Evolutionary conservation across 53 echinoderm and acorn worm species (phyloP), one percentile per base, ranked within the genome.

Genomic region (Glandiceps talaboti): DNA sequence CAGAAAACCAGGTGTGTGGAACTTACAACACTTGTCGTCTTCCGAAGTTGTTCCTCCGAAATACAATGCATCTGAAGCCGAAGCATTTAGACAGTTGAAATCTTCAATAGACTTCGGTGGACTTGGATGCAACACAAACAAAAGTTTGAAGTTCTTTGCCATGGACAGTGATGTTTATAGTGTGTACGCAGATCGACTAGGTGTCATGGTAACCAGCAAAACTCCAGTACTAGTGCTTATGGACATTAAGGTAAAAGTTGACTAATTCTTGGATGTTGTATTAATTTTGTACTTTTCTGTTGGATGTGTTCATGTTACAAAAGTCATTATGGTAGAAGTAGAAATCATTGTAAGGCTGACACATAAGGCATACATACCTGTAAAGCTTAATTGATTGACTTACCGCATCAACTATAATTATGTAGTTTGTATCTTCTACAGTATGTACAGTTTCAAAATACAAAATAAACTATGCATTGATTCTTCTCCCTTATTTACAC

Each of bases 161-260:
- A 89, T 97, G 81, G 83, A 92, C 33, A 80, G 85, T 14, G 99
- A 97, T 33, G 86, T 87, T 28, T 93, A 90, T 76, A 83, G 91
- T 80, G 72, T 81, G 12, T 83, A 90, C 74, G 90, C 96, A 10
- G 79, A 91, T 74, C 84, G 86, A 33, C 80, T 97, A 14, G 91
- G 93, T 33, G 27, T 93, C 0, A 29, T 86, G 27, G 32, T 33
- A 26, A 74, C 29, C 27, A 31, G 31, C 0, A 29, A 76, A 27
- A 83, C 78, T 81, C 79, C 80, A 32, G 89, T 86, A 0, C 30
- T 90, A 29, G 87, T 87, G 26, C 83, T 97, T 14, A 75, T 97
- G 32, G 91, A 97, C 87, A 87, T 87, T 28, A 33, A 89, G 93
- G 99, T 97, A 83, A 27, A n/a, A n/a, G n/a, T n/a, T n/a, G n/a